Evolutionary conservation across 2,113 vertebrate genomes (phyloP).

Genomic region (Castor canadensis): DNA sequence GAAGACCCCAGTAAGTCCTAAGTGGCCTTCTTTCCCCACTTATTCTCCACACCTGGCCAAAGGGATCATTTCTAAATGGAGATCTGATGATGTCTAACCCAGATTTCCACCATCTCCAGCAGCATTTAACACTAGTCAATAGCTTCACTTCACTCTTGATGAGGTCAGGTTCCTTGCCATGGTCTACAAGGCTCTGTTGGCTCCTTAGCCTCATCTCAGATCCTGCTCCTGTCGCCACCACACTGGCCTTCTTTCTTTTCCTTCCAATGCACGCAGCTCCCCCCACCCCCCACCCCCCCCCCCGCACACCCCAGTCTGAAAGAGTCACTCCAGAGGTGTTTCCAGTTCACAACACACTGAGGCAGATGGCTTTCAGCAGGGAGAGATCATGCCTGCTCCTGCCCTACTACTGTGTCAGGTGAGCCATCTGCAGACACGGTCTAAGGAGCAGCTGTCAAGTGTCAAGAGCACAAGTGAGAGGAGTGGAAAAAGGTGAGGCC

Average conservation of each 20-base stretch:
- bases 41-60: neutral
- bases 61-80: neutral
- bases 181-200: neutral
- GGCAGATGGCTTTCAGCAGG: neutral
- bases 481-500: neutral
- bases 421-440: neutral
- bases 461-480: neutral
- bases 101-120: neutral
- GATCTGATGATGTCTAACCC: neutral
- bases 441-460: neutral
- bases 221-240: neutral
- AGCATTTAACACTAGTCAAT: neutral
- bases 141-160: neutral
- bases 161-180: neutral
- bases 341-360: neutral
- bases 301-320: neutral
- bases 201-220: neutral
- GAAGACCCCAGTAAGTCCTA: neutral
- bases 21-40: neutral
- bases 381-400: neutral
- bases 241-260: neutral
- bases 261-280: neutral
- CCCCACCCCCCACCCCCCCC: neutral
- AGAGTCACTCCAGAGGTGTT: neutral
- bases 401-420: neutral